Evolutionary conservation across 2,888 invertebrate genomes (phyloP).

Genomic region (Mylabris sibirica): DNA sequence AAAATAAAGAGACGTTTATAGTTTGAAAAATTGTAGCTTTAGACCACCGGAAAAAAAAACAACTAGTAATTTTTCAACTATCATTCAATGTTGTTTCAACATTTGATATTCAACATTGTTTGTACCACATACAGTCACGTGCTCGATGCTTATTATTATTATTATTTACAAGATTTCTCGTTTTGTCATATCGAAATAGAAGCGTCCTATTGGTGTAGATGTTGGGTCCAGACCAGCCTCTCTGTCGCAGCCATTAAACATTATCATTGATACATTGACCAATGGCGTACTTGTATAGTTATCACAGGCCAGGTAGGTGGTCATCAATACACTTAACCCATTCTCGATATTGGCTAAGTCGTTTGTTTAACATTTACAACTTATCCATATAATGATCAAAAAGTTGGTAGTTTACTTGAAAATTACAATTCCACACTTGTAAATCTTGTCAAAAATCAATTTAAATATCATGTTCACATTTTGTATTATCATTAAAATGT

Average conservation of each 20-base stretch:
- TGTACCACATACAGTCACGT: constrained; percentile 22
- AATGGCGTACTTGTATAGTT: constrained; percentile 43
- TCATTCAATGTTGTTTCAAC: neutral
- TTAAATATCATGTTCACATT: neutral
- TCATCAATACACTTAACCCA: constrained; percentile 7
- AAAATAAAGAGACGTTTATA: neutral
- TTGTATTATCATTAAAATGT: constrained; percentile 1
- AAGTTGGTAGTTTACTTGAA: no score
- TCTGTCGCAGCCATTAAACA: constrained; percentile 58
- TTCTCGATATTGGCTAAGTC: constrained; percentile 24
- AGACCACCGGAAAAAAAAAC: constrained; percentile 22
- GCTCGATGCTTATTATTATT: neutral
- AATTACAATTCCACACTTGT: neutral
- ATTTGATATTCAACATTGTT: constrained; percentile 15
- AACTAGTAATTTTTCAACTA: constrained; percentile 6
- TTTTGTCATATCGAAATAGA: constrained; percentile 29
- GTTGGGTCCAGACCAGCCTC: constrained; percentile 54
- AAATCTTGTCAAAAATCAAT: neutral
- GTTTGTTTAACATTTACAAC: neutral
- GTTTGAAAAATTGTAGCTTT: constrained; percentile 4
- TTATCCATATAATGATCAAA: neutral
- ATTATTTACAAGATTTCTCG: constrained; percentile 5
- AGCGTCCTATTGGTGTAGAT: constrained; percentile 46
- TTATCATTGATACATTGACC: constrained; percentile 52
- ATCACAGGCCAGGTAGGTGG: constrained; percentile 40